Evolutionary conservation across 2,113 vertebrate species (phyloP).

Genomic region (Limnothrissa miodon): DNA sequence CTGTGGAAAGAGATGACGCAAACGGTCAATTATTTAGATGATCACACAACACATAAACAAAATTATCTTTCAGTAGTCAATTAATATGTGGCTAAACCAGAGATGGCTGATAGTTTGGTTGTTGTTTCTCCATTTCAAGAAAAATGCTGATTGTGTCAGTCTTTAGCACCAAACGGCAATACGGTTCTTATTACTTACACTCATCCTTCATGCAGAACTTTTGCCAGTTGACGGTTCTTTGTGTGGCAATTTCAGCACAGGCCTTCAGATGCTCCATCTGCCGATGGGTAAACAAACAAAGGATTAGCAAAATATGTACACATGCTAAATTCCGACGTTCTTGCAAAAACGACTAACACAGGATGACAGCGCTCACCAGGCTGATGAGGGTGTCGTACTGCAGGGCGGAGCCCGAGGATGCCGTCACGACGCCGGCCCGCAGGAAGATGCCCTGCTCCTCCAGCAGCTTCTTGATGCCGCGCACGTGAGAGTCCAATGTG

Average conservation of each 20-base stretch:
- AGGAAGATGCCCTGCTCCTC: slow-evolving; percentile 97
- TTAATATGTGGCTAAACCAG: too few species aligned
- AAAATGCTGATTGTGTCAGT: neutral
- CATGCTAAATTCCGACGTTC: neutral
- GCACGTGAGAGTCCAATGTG: slow-evolving; percentile 90
- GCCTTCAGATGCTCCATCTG: slow-evolving; percentile 99
- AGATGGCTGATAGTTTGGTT: too few species aligned
- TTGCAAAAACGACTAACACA: neutral
- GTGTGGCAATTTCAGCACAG: slow-evolving; percentile 96
- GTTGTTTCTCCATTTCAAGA: neutral
- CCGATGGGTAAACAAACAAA: slow-evolving; percentile 33
- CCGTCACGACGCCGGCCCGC: slow-evolving; percentile 88
- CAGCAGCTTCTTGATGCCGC: slow-evolving; percentile 92
- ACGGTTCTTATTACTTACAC: slow-evolving; percentile 75
- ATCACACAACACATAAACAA: neutral
- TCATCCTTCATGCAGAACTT: slow-evolving; percentile 99
- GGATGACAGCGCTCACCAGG: slow-evolving; percentile 74
- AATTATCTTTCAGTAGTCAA: too few species aligned
- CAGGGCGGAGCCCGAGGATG: slow-evolving; percentile 91
- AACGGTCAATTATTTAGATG: neutral
- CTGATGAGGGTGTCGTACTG: slow-evolving; percentile 96
- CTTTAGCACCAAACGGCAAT: neutral
- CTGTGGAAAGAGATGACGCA: slow-evolving; percentile 67
- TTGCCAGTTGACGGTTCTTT: slow-evolving; percentile 97
- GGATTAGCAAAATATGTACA: neutral